Evolutionary conservation across 30 jellyfish, hydroid and myxozoan genomes (phyloP).

Genomic region (Sanderia malayensis): DNA sequence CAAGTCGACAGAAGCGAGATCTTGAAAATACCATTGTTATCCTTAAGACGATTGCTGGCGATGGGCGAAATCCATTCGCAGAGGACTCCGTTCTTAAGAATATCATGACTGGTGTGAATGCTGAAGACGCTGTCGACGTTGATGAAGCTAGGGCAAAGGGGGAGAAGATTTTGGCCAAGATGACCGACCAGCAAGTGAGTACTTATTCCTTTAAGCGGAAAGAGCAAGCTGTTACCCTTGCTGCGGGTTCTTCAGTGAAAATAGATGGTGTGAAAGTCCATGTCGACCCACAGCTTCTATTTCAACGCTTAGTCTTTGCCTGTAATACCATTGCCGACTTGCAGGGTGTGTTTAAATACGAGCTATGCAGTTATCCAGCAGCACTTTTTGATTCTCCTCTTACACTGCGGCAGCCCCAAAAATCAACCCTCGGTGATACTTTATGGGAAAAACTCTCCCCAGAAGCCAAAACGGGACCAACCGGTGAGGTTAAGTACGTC

Average conservation of each 20-base stretch:
- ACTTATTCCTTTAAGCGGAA: not conserved
- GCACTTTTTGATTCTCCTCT: not conserved
- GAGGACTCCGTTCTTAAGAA: not conserved
- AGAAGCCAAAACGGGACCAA: not conserved
- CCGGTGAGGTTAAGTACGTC: not conserved
- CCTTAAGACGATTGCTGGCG: not conserved
- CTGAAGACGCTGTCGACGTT: not conserved
- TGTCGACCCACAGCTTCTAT: not conserved
- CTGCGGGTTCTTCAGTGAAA: not conserved
- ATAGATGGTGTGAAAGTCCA: not conserved
- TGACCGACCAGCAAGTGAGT: not conserved
- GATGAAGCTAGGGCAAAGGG: not conserved
- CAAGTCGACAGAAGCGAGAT: not conserved
- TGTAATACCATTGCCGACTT: not conserved
- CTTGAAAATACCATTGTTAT: not conserved
- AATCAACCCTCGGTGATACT: not conserved
- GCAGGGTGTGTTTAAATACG: not conserved
- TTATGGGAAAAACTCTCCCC: not conserved
- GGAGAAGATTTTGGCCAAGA: not conserved
- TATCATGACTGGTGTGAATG: not conserved
- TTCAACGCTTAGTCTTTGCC: not conserved
- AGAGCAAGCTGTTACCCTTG: not conserved
- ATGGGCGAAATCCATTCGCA: not conserved
- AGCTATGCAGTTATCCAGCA: not conserved
- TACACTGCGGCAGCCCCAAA: not conserved